A percentile compares a stretch with the other conserved stretches of the same genome.
These are phyloP conservation scores for Myanophis thanlyinensis DNA, from an alignment of 2,113 vertebrate species.

Conservation along the genomic window DNA sequence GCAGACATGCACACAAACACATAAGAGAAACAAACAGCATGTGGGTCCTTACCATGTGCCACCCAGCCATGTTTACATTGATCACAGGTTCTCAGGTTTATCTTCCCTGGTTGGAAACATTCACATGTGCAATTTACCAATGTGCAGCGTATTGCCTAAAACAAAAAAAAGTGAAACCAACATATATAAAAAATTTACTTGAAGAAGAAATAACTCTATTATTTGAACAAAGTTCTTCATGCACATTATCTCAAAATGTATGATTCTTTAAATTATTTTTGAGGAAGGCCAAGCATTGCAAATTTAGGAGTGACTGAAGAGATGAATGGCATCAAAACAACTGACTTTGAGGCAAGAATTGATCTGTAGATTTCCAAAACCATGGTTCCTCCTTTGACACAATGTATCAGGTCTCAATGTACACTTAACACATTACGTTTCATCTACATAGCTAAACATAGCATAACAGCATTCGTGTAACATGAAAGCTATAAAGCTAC, in stretches of 20 bases:
- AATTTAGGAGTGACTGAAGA: not conserved
- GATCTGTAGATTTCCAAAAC: not conserved
- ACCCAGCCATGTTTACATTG: constrained; percentile 99
- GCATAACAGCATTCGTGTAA: not conserved
- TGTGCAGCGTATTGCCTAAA: constrained; percentile 96
- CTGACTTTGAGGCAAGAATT: not conserved
- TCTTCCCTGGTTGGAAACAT: constrained; percentile 99
- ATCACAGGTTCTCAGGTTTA: constrained; percentile 98
- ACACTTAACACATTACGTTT: not conserved
- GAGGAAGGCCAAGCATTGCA: not conserved
- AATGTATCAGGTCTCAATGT: not conserved
- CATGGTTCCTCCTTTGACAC: not conserved
- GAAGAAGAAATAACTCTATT: not conserved
- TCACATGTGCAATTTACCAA: constrained; percentile 98
- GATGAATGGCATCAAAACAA: not conserved
- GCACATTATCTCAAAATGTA: not conserved
- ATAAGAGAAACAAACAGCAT: not conserved
- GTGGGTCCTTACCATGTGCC: constrained; percentile 87
- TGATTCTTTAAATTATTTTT: not conserved
- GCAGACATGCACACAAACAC: not conserved
- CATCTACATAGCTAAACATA: not conserved
- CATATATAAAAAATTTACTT: constrained; percentile 36
- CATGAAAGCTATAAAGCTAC: not conserved
- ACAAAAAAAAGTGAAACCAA: constrained; percentile 65
- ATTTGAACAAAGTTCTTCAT: too few species aligned